Conservation (phyloP, 2,888 invertebrate genomes). For the Chrysomela aeneicollis region DNA sequence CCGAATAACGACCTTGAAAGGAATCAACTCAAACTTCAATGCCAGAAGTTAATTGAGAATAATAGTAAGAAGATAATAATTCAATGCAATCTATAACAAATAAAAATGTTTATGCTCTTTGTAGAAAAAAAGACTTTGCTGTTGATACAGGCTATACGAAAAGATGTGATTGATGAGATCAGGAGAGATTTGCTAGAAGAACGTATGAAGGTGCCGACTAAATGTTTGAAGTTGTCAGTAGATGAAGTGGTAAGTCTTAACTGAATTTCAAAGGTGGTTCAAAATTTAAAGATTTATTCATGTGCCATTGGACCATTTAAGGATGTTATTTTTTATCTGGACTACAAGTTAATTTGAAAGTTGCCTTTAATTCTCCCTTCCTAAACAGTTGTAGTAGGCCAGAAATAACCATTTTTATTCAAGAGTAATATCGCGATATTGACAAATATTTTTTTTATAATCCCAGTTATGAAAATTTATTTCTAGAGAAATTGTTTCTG, state of each 20-base stretch:
- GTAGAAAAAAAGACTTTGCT: not conserved
- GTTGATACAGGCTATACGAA: not conserved
- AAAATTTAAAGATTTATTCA: not conserved
- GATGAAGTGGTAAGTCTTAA: conserved; percentile 15
- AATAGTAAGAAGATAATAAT: not conserved
- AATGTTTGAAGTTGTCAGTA: conserved; percentile 17
- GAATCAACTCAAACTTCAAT: not conserved
- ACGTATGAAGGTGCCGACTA: conserved; percentile 4
- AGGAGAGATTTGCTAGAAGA: not conserved
- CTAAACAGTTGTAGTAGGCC: no score
- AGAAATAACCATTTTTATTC: no score
- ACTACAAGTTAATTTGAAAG: no score
- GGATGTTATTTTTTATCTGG: no score
- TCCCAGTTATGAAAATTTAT: no score
- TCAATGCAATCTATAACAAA: no score
- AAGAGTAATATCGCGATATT: no score
- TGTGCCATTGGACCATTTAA: no score
- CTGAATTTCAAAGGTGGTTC: not conserved
- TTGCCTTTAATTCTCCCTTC: no score
- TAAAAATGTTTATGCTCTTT: not conserved
- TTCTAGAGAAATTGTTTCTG: no score
- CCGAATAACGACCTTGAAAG: conserved; percentile 14
- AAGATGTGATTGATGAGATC: not conserved
- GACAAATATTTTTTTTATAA: no score
- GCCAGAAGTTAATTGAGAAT: not conserved